Evolutionary conservation across 2,888 invertebrate species (phyloP), one percentile per base, ranked within the genome.

Genomic region (Sesia bembeciformis): DNA sequence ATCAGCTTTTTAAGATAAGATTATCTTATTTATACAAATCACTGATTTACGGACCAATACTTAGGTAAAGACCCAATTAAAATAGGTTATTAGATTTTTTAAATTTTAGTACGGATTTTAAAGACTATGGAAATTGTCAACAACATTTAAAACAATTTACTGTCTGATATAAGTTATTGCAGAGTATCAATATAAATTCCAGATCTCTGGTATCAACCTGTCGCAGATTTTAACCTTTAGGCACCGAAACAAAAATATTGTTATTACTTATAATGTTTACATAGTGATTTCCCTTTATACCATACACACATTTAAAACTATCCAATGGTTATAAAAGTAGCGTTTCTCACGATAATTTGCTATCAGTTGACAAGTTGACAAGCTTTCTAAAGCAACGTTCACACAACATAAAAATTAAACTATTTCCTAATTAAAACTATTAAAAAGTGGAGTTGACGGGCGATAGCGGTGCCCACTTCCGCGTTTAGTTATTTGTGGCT

Each of bases 341-440:
- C 68, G 69, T 71, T 80, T 87, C 86, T 81, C 87, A 87, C 86
- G 82, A 71, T 73, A 79, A 84, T 87, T 78, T 76, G 74, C 74
- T 70, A 70, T 70, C 62, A 63, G 63, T 64, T 70, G 70, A 74
- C 74, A 71, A 65, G 67, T 70, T 73, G 76, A 74, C 78, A 75
- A 70, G 66, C 60, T 59, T 60, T 66, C 60, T 60, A 61, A 39
- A 69, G 58, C 61, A 65, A 62, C 66, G 65, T 70, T 73, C 68
- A 70, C 69, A 74, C 70, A 76, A 76, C 70, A 78, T 78, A 80
- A 79, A 84, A 84, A 85, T 85, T 88, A 84, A 84, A 84, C 82
- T 81, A 81, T 86, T 88, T 87, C 86, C 85, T 88, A 88, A 88
- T 89, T 88, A 86, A 88, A 87, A 83, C 84, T 78, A 84, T 86